Evolutionary conservation across 2,888 invertebrate species (phyloP), one percentile per base, ranked within the genome.

Genomic region (Torymus aiolomorphi): DNA sequence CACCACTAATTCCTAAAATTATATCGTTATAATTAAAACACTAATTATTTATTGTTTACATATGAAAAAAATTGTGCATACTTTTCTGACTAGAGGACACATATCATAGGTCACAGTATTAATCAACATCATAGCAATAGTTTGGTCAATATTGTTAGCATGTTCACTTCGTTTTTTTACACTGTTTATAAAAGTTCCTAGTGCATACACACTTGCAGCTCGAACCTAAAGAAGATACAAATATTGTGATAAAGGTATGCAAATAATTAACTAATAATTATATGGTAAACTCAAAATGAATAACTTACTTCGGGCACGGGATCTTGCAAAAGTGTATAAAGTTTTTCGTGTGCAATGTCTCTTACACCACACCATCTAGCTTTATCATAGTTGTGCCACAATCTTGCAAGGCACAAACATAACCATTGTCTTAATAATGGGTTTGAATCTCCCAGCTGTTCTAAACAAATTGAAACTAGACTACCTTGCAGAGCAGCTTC

Each of bases 341-440:
- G 92, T 91, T 98, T 98, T 90, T 98, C 98, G 90, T 98, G 98
- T n/a, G 98, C 98, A 85, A 95, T 94, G 90, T 98, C 98, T 13
- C 99, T 92, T 24, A 97, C 98, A 18, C 98, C 99, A 78, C 97
- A 97, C 98, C 99, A 98, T 83, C 97, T 93, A 8, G 96, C 96
- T 87, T 94, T 94, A 86, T 97, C 96, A 89, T 95, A 96, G 88
- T 96, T 95, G 86, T 96, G 95, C 98, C 98, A 98, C 83, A 97
- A 92, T 78, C 95, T 93, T 42, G 97, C 98, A 83, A 99, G 93
- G 88, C 97, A 97, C 83, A 99, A 94, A 82, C 97, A 96, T 80
- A 98, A 92, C 99, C 99, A 99, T 90, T 95, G 95, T 79, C 95
- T 92, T 83, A 96, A 91, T 74, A 93, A 91, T 83, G 93, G 93